Evolutionary conservation across 2,113 vertebrate species (phyloP), one percentile per base, ranked within the genome.

Genomic region (Passer domesticus): DNA sequence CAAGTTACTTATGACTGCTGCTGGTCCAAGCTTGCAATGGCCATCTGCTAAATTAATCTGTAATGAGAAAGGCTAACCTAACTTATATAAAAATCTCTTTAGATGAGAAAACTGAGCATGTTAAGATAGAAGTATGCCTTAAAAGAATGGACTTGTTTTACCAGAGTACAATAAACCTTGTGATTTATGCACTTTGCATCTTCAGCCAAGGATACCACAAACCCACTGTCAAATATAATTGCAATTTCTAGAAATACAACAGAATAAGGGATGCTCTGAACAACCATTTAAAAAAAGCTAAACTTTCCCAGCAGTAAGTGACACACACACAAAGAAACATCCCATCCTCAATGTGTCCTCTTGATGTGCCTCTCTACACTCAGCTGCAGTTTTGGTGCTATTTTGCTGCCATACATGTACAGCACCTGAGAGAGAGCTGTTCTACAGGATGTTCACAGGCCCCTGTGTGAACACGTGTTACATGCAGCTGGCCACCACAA

Each of bases 351-450:
- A 1, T 3, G 21, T 2, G 3, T 37, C 43, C 46, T 81, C 55
- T 46, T n/a, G 13, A 21, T 5, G 8, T 44, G 24, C 31, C 33
- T 25, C 53, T 76, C 27, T 78, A 50, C 13, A 30, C 35, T 44
- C 35, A 59, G 31, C 28, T 44, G 68, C 44, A 41, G 43, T 37
- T 74, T 63, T 67, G 35, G 10, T 41, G 52, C 16, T 44, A 3
- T 56, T 60, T 50, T 46, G 33, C 43, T 68, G 56, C 39, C 1
- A 2, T 4, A 74, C 6, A 13, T 3, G 4, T 1, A 39, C 5
- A 64, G 22, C 3, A 46, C 4, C 50, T 30, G 68, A 37, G 1
- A n/a, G 19, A 73, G 30, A 66, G 2, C 25, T 66, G 53, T 62
- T 24, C 47, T 60, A 30, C 37, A 49, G 25, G 13, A 41, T n/a